Conservation (phyloP, 2,113 vertebrate genomes). For the Rana temporaria region DNA sequence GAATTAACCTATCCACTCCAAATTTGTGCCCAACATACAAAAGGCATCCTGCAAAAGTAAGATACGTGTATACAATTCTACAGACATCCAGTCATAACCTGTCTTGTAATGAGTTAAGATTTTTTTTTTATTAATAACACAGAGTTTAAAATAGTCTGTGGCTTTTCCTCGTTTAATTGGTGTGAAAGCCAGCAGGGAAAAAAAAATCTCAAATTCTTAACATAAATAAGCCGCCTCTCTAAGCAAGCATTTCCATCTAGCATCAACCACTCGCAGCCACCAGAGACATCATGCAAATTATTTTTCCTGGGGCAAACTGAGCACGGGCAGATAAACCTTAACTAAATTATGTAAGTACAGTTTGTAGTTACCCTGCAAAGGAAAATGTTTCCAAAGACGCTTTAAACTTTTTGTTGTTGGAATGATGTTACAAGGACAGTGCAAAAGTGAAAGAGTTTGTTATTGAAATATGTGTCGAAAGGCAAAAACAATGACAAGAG, state of each 20-base stretch:
- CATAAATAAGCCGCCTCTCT: constrained; percentile 18
- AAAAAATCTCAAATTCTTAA: neutral
- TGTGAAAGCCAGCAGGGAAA: constrained; percentile 18
- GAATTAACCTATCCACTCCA: no score
- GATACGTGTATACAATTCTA: no score
- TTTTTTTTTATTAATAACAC: neutral
- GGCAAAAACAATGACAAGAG: neutral
- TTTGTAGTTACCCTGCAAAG: neutral
- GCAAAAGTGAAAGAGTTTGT: no score
- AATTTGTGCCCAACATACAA: no score
- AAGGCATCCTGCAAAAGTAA: no score
- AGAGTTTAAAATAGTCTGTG: neutral
- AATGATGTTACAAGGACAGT: neutral
- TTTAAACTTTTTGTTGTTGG: neutral
- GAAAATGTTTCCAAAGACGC: neutral
- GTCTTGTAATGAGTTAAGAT: neutral
- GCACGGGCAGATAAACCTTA: constrained; percentile 21
- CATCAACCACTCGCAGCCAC: constrained; percentile 3
- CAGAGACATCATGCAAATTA: constrained; percentile 38
- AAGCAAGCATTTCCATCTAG: constrained; percentile 1
- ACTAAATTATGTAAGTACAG: constrained; percentile 16
- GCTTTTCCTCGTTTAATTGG: constrained; percentile 25
- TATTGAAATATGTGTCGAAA: neutral
- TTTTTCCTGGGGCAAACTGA: constrained; percentile 34
- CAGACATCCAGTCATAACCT: neutral